A percentile compares a stretch with the other conserved stretches of the same genome.
phyloP scores from a whole-genome alignment of 2,797 vertebrate genomes.

The Orestias chungarensis region DNA sequence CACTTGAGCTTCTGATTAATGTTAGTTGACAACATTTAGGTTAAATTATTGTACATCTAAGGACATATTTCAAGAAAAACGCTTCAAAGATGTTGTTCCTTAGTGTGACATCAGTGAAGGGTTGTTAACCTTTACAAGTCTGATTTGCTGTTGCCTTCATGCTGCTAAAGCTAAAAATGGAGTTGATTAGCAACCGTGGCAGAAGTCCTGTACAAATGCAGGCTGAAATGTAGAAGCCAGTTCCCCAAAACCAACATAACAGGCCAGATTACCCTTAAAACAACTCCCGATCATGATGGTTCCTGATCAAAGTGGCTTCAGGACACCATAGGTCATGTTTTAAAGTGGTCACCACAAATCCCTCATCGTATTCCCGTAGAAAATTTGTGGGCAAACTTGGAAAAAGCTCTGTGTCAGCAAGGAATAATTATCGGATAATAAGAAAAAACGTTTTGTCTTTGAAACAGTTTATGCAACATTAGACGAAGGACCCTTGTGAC shows the following conservation, averaged over 20 bases:
- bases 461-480: constrained; percentile 30
- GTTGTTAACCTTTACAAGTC: no score
- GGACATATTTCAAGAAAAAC: no score
- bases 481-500: constrained; percentile 13
- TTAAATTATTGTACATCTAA: no score
- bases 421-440: neutral
- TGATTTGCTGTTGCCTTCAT: neutral
- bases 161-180: no score
- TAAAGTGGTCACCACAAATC: no score
- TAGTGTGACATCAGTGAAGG: no score
- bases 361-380: neutral
- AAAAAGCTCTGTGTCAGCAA: neutral
- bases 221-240: neutral
- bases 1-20: no score
- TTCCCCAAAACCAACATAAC: neutral
- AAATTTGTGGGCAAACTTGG: neutral
- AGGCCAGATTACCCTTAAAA: no score
- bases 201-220: neutral
- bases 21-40: no score
- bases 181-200: no score
- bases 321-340: neutral
- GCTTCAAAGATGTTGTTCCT: no score
- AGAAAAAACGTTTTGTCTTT: neutral
- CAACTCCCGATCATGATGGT: neutral
- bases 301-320: neutral